Evolutionary conservation across 2,797 vertebrate genomes (phyloP).

Genomic region (Menidia menidia): DNA sequence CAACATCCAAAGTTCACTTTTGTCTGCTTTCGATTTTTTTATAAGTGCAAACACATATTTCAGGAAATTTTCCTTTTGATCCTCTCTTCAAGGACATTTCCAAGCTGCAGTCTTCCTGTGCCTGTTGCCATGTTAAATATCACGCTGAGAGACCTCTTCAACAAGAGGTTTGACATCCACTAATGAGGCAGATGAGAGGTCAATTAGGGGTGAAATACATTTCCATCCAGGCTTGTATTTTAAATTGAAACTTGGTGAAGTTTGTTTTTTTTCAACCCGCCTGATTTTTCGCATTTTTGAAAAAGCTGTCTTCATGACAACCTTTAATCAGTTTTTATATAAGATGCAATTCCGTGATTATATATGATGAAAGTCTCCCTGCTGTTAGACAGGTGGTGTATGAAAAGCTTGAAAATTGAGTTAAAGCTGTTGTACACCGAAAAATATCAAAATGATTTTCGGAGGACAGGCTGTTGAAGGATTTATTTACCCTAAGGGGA

Average conservation of each 20-base stretch:
- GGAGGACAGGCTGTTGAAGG: neutral
- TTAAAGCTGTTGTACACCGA: neutral
- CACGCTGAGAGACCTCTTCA: constrained; percentile 2
- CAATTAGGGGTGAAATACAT: constrained; percentile 54
- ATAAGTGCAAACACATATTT: neutral
- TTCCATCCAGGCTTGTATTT: constrained; percentile 23
- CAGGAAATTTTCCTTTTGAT: neutral
- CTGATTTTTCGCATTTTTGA: constrained; percentile 25
- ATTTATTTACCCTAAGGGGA: neutral
- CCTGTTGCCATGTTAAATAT: constrained; percentile 9
- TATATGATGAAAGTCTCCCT: neutral
- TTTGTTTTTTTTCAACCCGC: constrained; percentile 7
- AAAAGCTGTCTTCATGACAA: constrained; percentile 7
- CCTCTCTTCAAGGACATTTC: neutral
- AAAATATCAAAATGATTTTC: neutral
- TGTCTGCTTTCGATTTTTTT: neutral
- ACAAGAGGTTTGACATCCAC: neutral
- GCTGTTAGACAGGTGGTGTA: neutral
- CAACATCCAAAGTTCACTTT: constrained; percentile 2
- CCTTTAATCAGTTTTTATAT: neutral
- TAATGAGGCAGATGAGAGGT: constrained; percentile 46
- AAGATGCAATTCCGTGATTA: too few species aligned
- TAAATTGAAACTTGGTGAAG: constrained; percentile 23
- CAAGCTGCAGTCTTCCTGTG: constrained; percentile 2
- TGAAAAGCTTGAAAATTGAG: neutral